A percentile compares a stretch with the other conserved stretches of the same genome.
Evolutionary conservation across 2,797 vertebrate species (phyloP).

Genomic region (Pangasius mekongensis): DNA sequence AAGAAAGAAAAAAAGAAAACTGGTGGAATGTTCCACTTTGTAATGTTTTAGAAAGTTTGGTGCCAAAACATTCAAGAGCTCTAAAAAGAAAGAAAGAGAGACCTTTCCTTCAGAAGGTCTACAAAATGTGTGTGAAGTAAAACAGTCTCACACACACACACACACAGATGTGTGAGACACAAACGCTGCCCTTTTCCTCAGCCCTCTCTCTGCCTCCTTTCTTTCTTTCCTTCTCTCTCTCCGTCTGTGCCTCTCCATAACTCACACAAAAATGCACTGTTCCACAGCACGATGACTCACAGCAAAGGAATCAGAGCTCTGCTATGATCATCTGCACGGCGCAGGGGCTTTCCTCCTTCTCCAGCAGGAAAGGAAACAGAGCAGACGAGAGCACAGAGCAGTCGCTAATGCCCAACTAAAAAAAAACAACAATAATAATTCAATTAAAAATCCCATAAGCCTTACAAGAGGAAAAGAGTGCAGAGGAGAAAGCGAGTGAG

Average conservation of each 20-base stretch:
- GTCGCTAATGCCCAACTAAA: background rate
- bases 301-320: conserved; percentile 59
- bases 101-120: conserved; percentile 22
- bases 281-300: conserved; percentile 58
- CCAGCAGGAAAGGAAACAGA: conserved; percentile 55
- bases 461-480: background rate
- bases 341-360: conserved; percentile 59
- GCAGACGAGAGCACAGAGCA: conserved; percentile 35
- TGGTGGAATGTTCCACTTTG: conserved; percentile 57
- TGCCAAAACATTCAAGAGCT: conserved; percentile 15
- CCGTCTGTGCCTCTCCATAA: conserved; percentile 45
- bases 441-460: background rate
- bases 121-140: conserved; percentile 23
- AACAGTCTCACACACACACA: conserved; percentile 41
- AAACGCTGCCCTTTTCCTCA: conserved; percentile 35
- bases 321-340: conserved; percentile 57
- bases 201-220: conserved; percentile 19
- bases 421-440: background rate
- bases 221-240: conserved; percentile 35
- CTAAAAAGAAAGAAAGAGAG: conserved; percentile 19
- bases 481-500: background rate
- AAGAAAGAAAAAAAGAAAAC: conserved; percentile 16
- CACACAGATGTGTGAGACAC: conserved; percentile 46
- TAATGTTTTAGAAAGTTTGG: conserved; percentile 50
- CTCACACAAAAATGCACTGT: conserved; percentile 64